Evolutionary conservation across 2,113 vertebrate species (phyloP).

Genomic region (Cheirogaleus medius): DNA sequence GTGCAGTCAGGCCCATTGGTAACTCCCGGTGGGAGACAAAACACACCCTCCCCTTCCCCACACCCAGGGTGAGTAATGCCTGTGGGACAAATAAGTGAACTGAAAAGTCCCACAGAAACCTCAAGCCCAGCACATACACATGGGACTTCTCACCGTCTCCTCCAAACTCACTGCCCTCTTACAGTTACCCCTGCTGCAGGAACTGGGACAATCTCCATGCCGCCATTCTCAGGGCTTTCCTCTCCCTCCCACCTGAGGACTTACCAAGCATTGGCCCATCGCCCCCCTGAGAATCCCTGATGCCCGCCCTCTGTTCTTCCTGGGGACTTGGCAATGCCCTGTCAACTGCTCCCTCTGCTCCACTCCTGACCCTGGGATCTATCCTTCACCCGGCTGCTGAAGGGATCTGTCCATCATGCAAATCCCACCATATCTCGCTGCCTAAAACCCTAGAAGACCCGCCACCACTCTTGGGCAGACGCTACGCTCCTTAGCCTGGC

Average conservation of each 20-base stretch:
- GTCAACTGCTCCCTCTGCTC: not conserved
- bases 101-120: conserved; percentile 50
- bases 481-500: not conserved
- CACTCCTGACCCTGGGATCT: not conserved
- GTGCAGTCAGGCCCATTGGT: not conserved
- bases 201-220: not conserved
- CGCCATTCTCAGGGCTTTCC: not conserved
- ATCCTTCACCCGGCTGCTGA: not conserved
- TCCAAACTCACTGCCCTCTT: not conserved
- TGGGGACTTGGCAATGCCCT: not conserved
- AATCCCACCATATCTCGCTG: not conserved
- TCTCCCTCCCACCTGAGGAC: not conserved
- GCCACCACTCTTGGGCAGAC: not conserved
- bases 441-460: not conserved
- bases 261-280: not conserved
- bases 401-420: not conserved
- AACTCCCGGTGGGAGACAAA: not conserved
- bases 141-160: not conserved
- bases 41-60: not conserved
- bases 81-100: conserved; percentile 39
- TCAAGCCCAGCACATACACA: not conserved
- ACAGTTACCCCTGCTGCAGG: not conserved
- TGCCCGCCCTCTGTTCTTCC: not conserved
- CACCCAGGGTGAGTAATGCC: conserved; percentile 41
- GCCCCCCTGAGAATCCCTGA: not conserved